Evolutionary conservation across 2,888 invertebrate species (phyloP).

Genomic region (Gryllus longicercus): DNA sequence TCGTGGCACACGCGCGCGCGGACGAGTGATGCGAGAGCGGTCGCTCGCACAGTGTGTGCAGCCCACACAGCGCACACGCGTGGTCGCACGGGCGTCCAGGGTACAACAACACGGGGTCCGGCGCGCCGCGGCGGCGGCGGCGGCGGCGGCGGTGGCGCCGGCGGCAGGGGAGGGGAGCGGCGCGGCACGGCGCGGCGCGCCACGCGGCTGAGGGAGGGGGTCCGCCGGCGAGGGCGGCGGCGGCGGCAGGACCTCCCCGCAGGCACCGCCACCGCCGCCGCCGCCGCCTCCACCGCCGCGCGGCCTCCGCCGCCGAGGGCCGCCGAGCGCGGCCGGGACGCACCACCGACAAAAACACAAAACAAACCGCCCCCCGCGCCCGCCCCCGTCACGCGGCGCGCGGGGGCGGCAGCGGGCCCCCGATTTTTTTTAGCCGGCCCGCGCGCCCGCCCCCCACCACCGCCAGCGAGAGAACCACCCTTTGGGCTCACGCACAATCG

Average conservation of each 20-base stretch:
- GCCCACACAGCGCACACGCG: constrained; percentile 18
- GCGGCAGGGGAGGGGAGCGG: constrained; percentile 40
- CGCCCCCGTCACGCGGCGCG: background rate
- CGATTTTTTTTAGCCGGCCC: background rate
- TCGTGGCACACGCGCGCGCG: too few species aligned
- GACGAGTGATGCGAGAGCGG: too few species aligned
- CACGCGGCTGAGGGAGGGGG: background rate
- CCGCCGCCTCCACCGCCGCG: background rate
- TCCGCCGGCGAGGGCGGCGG: constrained; percentile 19
- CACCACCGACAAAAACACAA: constrained; percentile 30
- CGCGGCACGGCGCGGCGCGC: constrained; percentile 53
- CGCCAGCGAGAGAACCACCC: background rate
- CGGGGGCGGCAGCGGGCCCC: background rate
- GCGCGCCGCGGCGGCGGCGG: constrained; percentile 34
- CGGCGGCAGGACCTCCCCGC: background rate
- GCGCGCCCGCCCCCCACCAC: background rate
- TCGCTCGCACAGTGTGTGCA: too few species aligned
- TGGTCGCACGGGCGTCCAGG: background rate
- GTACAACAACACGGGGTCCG: constrained; percentile 24
- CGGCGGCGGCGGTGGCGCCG: constrained; percentile 28
- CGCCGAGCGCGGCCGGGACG: constrained; percentile 1
- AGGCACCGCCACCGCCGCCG: background rate
- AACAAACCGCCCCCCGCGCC: constrained; percentile 23
- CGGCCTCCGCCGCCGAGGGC: background rate
- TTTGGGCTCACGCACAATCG: constrained; percentile 34